Base-by-base conservation (phyloP, 2,113 vertebrate genomes). In the Peucedramus taeniatus region DNA sequence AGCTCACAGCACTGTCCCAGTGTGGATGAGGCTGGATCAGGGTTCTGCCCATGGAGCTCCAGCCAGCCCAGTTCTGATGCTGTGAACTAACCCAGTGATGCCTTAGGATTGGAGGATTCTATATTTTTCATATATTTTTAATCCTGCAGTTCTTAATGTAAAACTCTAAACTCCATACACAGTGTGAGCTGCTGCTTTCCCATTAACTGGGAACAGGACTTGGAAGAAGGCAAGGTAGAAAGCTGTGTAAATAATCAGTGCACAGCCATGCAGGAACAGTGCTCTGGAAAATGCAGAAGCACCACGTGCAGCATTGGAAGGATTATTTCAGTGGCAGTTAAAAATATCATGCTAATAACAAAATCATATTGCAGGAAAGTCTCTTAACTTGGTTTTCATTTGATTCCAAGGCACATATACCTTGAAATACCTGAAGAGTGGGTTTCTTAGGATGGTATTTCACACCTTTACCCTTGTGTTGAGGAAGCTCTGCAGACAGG, bases 251-350 rank as follows among this genome's bases (percentile, higher is more conserved):
- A 51, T 24, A 49, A 10, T 18, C 61, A 37, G 1, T 31, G 26
- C 57, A 18, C 30, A 68, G 8, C 19, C 53, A 5, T 11, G 23
- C 10, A 1, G 17, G 31, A 14, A 3, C 17, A 11, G 21, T 1
- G 6, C 13, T 75, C 31, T 57, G 63, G 35, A 57, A 92, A 42
- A 33, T 16, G 44, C 26, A 66, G 56, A 61, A 44, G 26, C 35
- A 40, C 6, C 10, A 7, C 20, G 0, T 10, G 11, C 10, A 44
- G n/a, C 31, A 11, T 7, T 24, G 15, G 10, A n/a, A 74, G 19
- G 28, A 3, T 72, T 44, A 17, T 57, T 77, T 37, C 39, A 31
- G 15, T 5, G 40, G 28, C 9, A 66, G 7, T 3, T 35, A 47
- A 15, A 13, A 20, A 12, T 27, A 18, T 13, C n/a, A 6, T 35